These are phyloP conservation scores for Meleagris gallopavo DNA, from an alignment of 2,113 vertebrate genomes.

Conservation along the genomic window DNA sequence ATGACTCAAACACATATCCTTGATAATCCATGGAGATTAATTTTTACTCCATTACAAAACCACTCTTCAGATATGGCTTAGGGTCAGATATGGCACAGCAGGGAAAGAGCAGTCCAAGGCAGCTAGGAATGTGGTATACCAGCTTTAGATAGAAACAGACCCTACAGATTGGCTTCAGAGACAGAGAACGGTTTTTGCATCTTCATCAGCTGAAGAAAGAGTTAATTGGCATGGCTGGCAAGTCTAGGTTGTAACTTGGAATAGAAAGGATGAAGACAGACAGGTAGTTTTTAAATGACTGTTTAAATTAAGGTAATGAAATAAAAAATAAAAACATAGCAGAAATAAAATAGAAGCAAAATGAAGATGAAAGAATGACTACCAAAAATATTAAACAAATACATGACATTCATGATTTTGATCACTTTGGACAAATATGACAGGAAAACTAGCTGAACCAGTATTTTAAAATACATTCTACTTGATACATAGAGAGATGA, in stretches of 20 bases:
- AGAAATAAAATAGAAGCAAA: background rate
- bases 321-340: background rate
- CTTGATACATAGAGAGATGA: background rate
- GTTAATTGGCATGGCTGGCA: background rate
- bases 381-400: background rate
- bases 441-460: background rate
- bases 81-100: background rate
- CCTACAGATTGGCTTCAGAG: background rate
- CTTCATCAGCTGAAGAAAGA: background rate
- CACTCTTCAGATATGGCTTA: background rate
- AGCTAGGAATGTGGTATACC: background rate
- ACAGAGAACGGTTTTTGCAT: background rate
- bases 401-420: background rate
- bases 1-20: background rate
- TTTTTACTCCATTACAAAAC: background rate
- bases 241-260: background rate
- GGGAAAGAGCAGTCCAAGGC: background rate
- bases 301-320: background rate
- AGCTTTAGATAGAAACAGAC: background rate
- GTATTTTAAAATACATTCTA: constrained; percentile 13
- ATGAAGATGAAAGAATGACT: background rate
- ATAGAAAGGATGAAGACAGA: background rate
- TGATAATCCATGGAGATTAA: background rate
- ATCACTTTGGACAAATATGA: constrained; percentile 16
- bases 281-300: background rate